Percentiles rank a stretch among this genome's conserved stretches.
Conservation (phyloP, 2,888 invertebrate species). For the Griposia aprilina region DNA sequence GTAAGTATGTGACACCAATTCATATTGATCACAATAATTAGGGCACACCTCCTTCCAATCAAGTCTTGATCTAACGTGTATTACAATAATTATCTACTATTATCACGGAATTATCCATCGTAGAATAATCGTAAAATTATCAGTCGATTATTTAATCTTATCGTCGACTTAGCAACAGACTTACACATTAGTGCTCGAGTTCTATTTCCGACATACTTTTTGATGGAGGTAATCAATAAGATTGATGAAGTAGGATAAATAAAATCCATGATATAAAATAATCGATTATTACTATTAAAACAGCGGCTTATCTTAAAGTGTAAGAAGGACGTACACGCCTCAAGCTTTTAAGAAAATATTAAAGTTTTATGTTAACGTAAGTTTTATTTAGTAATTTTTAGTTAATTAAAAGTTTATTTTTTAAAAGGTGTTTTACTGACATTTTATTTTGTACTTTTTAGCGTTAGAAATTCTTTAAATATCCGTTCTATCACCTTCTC, state of each 20-base stretch:
- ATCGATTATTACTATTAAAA: constrained; percentile 10
- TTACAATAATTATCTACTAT: not conserved
- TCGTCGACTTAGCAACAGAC: constrained; percentile 27
- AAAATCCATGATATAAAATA: not conserved
- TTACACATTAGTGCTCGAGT: not conserved
- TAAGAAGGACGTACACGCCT: no score
- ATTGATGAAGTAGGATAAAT: not conserved
- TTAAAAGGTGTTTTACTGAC: no score
- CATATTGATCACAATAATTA: constrained; percentile 3
- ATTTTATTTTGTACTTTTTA: no score
- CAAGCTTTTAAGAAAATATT: no score
- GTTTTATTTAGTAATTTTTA: no score
- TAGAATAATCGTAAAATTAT: constrained; percentile 11
- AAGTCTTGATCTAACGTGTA: constrained; percentile 8
- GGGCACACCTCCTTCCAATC: constrained; percentile 1
- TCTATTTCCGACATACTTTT: constrained; percentile 29
- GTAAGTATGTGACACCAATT: constrained; percentile 2
- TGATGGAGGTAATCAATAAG: not conserved
- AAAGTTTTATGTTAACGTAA: no score
- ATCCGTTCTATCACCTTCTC: no score
- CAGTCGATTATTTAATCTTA: constrained; percentile 18
- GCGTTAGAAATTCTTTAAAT: no score
- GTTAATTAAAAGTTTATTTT: no score
- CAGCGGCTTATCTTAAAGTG: no score
- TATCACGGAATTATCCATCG: constrained; percentile 12